phyloP scores from a whole-genome alignment of 2,113 vertebrate species.

The Sorex araneus region DNA sequence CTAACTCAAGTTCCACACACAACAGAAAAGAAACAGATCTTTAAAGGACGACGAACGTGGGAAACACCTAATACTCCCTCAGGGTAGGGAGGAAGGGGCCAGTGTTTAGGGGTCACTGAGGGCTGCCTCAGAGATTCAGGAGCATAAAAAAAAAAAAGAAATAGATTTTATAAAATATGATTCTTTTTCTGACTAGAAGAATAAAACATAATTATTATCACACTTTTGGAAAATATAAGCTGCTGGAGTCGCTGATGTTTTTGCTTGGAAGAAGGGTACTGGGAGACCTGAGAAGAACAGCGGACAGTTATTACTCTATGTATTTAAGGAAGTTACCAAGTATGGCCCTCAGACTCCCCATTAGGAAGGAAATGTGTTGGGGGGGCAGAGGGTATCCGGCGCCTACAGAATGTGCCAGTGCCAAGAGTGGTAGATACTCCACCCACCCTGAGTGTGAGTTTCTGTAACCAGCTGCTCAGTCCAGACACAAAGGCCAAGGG shows the following conservation, averaged over 20 bases:
- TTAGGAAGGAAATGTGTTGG: slow-evolving; percentile 72
- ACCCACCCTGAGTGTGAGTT: slow-evolving; percentile 8
- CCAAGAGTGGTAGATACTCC: neutral
- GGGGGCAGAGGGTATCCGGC: slow-evolving; percentile 34
- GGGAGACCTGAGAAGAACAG: slow-evolving; percentile 54
- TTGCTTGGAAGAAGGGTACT: slow-evolving; percentile 61
- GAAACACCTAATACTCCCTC: neutral
- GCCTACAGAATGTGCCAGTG: neutral
- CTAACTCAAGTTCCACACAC: neutral
- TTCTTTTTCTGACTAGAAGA: slow-evolving; percentile 41
- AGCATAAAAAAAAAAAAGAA: too few species aligned
- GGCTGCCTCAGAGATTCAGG: neutral
- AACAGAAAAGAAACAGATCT: neutral
- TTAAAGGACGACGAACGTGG: too few species aligned
- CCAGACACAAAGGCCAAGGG: slow-evolving; percentile 64
- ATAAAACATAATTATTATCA: slow-evolving; percentile 17
- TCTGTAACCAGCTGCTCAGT: slow-evolving; percentile 46
- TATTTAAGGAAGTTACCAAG: slow-evolving; percentile 28
- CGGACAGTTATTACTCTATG: slow-evolving; percentile 59
- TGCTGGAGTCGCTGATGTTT: neutral
- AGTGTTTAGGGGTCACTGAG: too few species aligned
- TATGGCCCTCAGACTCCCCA: slow-evolving; percentile 59
- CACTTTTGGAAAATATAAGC: slow-evolving; percentile 56
- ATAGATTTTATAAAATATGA: neutral
- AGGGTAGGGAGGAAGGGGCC: neutral